phyloP scores from a whole-genome alignment of 2,888 invertebrate genomes.

The Alloscopus bannaensis region DNA sequence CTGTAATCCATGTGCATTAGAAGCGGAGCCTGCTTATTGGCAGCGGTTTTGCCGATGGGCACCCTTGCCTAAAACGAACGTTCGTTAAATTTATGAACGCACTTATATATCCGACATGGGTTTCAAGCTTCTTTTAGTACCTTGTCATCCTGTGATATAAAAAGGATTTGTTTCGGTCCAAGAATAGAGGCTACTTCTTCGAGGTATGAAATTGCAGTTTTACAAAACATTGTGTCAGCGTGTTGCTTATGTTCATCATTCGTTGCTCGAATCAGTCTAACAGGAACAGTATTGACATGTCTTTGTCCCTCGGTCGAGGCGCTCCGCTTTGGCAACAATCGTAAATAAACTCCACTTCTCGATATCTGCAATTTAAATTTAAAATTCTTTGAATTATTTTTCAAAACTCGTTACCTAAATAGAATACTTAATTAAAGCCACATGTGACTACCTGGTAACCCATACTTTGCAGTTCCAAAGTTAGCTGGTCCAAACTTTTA shows the following conservation, averaged over 20 bases:
- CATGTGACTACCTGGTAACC: conserved; percentile 9
- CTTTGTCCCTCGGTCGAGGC: neutral
- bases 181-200: conserved; percentile 73
- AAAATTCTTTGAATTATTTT: neutral
- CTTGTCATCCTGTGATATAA: conserved; percentile 55
- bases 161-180: conserved; percentile 64
- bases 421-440: no score
- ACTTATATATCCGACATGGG: neutral
- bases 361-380: neutral
- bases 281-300: neutral
- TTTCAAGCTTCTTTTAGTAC: neutral
- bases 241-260: conserved; percentile 68
- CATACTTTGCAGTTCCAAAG: neutral
- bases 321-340: neutral
- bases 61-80: conserved; percentile 72
- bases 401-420: no score
- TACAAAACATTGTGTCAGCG: conserved; percentile 73
- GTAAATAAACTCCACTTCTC: neutral
- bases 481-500: conserved; percentile 52
- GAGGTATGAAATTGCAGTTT: conserved; percentile 72
- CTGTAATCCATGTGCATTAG: conserved; percentile 74
- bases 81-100: neutral
- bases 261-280: neutral
- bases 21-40: conserved; percentile 74
- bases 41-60: conserved; percentile 75